These are phyloP conservation scores for Andrena trimmerana DNA, from an alignment of 2,888 invertebrate species.

Conservation along the genomic window DNA sequence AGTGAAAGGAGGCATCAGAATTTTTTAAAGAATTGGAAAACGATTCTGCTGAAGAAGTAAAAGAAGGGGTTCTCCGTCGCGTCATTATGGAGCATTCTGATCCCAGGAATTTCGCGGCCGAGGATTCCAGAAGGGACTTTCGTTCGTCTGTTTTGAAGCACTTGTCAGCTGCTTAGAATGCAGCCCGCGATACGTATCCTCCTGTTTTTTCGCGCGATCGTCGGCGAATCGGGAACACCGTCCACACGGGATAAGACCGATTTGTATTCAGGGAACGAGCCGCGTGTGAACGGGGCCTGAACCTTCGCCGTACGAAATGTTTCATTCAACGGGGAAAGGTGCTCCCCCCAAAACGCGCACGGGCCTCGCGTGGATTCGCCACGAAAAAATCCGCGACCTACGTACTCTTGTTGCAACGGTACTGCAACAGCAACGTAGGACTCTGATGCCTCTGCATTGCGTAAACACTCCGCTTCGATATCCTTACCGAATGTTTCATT, in stretches of 20 bases:
- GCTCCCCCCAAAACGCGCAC: slow-evolving; percentile 49
- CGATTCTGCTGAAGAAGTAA: too few relatives aligned
- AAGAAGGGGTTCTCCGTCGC: too few relatives aligned
- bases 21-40: too few relatives aligned
- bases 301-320: slow-evolving; percentile 62
- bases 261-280: slow-evolving; percentile 67
- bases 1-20: too few relatives aligned
- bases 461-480: too few relatives aligned
- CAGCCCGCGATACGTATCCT: slow-evolving; percentile 23
- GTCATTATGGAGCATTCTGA: neutral
- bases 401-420: too few relatives aligned
- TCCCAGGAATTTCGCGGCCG: neutral
- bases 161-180: slow-evolving; percentile 18
- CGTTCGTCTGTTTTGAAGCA: slow-evolving; percentile 18
- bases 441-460: too few relatives aligned
- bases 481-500: too few relatives aligned
- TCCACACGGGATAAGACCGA: slow-evolving; percentile 47
- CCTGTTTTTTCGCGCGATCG: slow-evolving; percentile 53
- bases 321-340: slow-evolving; percentile 71
- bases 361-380: neutral
- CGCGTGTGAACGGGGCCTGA: slow-evolving; percentile 58
- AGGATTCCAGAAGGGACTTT: neutral
- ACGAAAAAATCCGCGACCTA: neutral
- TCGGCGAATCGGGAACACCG: slow-evolving; percentile 50
- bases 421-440: too few relatives aligned